Percentiles rank a stretch among this genome's conserved stretches.
These are phyloP conservation scores for Pherbina coryleti DNA, from an alignment of 2,888 invertebrate genomes.

Conservation along the genomic window DNA sequence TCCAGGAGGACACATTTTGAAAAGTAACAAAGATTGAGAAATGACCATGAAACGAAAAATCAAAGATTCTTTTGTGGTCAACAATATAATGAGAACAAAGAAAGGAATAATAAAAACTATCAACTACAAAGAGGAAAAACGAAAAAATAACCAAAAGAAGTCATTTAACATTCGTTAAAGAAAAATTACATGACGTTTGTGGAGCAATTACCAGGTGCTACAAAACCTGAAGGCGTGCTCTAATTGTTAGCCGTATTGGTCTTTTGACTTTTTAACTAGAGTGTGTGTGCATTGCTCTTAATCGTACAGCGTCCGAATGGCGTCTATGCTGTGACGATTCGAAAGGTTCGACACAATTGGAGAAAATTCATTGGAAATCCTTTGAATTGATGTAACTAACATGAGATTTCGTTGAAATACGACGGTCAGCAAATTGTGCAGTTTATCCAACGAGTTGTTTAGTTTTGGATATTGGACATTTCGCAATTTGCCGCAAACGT, in stretches of 20 bases:
- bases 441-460: no score
- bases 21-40: neutral
- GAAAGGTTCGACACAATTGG: neutral
- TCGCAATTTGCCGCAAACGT: no score
- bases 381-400: neutral
- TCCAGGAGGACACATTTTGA: neutral
- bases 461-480: no score
- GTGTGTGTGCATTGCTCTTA: neutral
- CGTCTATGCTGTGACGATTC: neutral
- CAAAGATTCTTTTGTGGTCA: constrained; percentile 35
- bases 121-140: neutral
- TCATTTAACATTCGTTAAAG: constrained; percentile 63
- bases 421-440: no score
- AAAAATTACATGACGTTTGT: constrained; percentile 64
- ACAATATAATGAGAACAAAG: constrained; percentile 2
- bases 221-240: constrained; percentile 60
- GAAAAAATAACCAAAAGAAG: constrained; percentile 42
- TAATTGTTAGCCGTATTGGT: constrained; percentile 57
- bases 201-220: constrained; percentile 66
- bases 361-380: constrained; percentile 25
- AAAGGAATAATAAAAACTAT: constrained; percentile 10
- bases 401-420: no score
- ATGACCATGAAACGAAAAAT: constrained; percentile 21
- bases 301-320: neutral
- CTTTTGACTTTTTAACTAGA: constrained; percentile 6